A percentile compares a stretch with the other conserved stretches of the same genome.
Conservation (phyloP, 2,888 invertebrate species). For the Sesamia inferens region DNA sequence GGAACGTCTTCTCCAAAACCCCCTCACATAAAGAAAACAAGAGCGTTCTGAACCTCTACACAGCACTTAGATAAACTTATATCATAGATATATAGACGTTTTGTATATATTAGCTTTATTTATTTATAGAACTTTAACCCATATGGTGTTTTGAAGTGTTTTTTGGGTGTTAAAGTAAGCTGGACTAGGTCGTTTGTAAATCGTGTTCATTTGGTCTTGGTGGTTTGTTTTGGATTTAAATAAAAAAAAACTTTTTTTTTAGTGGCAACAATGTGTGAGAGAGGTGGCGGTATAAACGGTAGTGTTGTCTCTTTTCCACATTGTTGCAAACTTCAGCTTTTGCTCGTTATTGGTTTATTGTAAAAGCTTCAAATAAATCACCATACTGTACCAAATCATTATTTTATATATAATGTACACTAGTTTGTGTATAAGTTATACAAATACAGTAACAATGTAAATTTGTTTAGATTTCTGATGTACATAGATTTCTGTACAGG, state of each 20-base stretch:
- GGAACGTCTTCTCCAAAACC: constrained; percentile 99
- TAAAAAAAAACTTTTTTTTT: constrained; percentile 12
- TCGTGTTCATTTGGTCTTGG: constrained; percentile 51
- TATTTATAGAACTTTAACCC: constrained; percentile 59
- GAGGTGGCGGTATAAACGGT: constrained; percentile 37
- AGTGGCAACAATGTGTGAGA: constrained; percentile 20
- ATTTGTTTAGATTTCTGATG: constrained; percentile 56
- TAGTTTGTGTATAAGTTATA: constrained; percentile 81
- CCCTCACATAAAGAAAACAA: constrained; percentile 98
- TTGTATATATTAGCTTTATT: constrained; percentile 66
- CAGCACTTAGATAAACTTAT: constrained; percentile 91
- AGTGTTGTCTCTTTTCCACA: constrained; percentile 36
- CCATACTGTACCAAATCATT: constrained; percentile 52
- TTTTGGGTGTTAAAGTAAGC: constrained; percentile 58
- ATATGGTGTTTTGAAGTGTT: constrained; percentile 59
- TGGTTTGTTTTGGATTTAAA: constrained; percentile 54
- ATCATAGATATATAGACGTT: constrained; percentile 51
- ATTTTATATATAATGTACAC: constrained; percentile 81
- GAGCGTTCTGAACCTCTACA: constrained; percentile 97
- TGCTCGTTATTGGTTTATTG: constrained; percentile 28
- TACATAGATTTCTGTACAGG: constrained; percentile 58
- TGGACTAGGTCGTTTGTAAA: constrained; percentile 58
- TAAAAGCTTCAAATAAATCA: constrained; percentile 46
- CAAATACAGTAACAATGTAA: constrained; percentile 59
- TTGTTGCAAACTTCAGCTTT: constrained; percentile 5